These are phyloP conservation scores for Clarias batrachus DNA, from an alignment of 2,113 vertebrate genomes.

Conservation along the genomic window DNA sequence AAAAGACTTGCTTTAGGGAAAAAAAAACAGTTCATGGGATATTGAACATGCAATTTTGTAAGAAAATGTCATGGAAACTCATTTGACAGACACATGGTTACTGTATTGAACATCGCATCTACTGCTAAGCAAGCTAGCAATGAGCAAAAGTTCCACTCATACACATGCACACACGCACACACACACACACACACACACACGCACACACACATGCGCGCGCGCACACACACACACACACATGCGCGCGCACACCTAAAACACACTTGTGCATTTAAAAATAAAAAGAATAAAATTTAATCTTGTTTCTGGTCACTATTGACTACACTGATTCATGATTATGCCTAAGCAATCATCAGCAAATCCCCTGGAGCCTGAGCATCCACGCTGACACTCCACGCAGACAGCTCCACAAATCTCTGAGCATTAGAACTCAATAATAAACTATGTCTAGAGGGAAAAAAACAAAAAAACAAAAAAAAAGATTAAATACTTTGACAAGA, in stretches of 20 bases:
- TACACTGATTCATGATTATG: conserved; percentile 21
- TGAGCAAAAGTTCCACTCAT: background rate
- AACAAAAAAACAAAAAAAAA: background rate
- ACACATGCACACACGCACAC: background rate
- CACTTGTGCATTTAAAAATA: background rate
- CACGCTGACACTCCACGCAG: background rate
- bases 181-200: background rate
- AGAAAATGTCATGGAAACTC: background rate
- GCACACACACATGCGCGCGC: background rate
- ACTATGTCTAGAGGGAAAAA: background rate
- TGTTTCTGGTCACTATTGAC: background rate
- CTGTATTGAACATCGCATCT: background rate
- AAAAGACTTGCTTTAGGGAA: background rate
- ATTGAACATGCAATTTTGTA: too few relatives aligned
- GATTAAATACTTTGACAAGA: conserved; percentile 5
- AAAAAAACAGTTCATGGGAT: background rate
- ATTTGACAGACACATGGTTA: background rate
- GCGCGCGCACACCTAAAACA: too few relatives aligned
- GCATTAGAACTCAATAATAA: conserved; percentile 7
- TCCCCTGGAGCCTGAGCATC: background rate
- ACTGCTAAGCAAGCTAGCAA: background rate
- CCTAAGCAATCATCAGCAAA: conserved; percentile 4
- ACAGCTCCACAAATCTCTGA: conserved; percentile 6
- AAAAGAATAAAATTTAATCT: background rate
- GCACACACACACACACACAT: background rate